Evolutionary conservation across 1,140 invertebrate species (phyloP), one percentile per base, ranked within the genome.

Genomic region (Drosophila busckii): DNA sequence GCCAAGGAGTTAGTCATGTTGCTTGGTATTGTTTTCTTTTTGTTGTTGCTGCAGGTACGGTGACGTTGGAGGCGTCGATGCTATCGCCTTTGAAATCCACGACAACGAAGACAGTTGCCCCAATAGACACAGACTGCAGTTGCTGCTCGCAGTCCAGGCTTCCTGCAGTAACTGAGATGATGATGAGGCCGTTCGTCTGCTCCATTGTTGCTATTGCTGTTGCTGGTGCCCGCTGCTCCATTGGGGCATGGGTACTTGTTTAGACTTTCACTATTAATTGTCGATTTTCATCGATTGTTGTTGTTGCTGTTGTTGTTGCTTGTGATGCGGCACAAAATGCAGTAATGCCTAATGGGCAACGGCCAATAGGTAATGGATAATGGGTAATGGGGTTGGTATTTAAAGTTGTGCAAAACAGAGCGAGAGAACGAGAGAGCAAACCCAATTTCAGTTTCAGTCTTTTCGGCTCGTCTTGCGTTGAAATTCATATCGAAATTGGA

Each of bases 401-500:
- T 82, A 82, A 83, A 82, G 76, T 70, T 80, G 65, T 59, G 64
- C 75, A 59, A 53, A 63, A 67, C 56, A 38, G 38, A 20, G 28
- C 15, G 20, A 42, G 34, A 49, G 40, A 31, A 34, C 20, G 15
- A 49, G n/a, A 45, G 46, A 78, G 50, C 56, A 82, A 69, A 44
- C 73, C 75, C 64, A 58, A 66, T 69, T 73, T 70, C 64, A 59
- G 34, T 20, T 31, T 20, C 28, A 17, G 28, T 42, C 12, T 10
- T n/a, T n/a, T n/a, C n/a, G n/a, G n/a, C n/a, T n/a, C n/a, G n/a
- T n/a, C n/a, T n/a, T 53, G 44, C 28, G 26, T 9, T 52, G 50
- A 61, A 66, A 56, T 82, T 83, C 75, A 82, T 82, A 82, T 82
- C 75, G 76, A 83, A 82, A 82, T 82, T 82, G 76, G 65, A 83